Evolutionary conservation across 2,888 invertebrate genomes (phyloP).

Genomic region (Caenorhabditis virilis): DNA sequence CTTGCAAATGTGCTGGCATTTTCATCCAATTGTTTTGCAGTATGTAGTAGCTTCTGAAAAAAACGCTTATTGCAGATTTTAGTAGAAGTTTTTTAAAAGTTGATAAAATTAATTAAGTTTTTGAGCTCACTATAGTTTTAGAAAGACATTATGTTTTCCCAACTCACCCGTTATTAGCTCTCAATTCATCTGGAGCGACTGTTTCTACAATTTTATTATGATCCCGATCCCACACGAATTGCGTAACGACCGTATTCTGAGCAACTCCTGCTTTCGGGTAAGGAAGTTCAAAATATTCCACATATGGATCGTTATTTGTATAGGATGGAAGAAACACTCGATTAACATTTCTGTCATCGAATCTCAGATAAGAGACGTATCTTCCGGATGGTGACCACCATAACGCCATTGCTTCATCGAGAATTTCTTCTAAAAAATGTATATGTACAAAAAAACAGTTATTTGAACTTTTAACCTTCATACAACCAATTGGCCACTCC

Average conservation of each 20-base stretch:
- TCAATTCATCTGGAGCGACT: constrained; percentile 52
- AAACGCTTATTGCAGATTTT: no score
- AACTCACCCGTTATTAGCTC: constrained; percentile 30
- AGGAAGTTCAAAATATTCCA: constrained; percentile 50
- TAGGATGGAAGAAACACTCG: constrained; percentile 50
- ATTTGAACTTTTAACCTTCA: constrained; percentile 32
- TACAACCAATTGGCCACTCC: constrained; percentile 53
- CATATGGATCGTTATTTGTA: constrained; percentile 34
- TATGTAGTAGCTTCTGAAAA: constrained; percentile 49
- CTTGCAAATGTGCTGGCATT: constrained; percentile 17
- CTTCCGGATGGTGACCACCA: constrained; percentile 58
- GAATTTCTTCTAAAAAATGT: constrained; percentile 52
- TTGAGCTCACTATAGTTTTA: no score
- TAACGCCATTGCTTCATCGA: constrained; percentile 39
- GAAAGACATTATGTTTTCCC: no score
- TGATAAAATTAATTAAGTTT: no score
- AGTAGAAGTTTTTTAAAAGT: neutral
- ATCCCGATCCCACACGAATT: constrained; percentile 59
- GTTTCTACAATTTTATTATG: constrained; percentile 51
- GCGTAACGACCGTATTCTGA: constrained; percentile 45
- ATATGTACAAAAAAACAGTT: neutral
- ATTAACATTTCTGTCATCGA: constrained; percentile 56
- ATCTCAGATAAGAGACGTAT: constrained; percentile 52
- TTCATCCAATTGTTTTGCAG: constrained; percentile 51
- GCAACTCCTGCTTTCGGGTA: constrained; percentile 60